These are phyloP conservation scores for Nanger granti DNA, from an alignment of 2,113 vertebrate genomes.

Conservation along the genomic window DNA sequence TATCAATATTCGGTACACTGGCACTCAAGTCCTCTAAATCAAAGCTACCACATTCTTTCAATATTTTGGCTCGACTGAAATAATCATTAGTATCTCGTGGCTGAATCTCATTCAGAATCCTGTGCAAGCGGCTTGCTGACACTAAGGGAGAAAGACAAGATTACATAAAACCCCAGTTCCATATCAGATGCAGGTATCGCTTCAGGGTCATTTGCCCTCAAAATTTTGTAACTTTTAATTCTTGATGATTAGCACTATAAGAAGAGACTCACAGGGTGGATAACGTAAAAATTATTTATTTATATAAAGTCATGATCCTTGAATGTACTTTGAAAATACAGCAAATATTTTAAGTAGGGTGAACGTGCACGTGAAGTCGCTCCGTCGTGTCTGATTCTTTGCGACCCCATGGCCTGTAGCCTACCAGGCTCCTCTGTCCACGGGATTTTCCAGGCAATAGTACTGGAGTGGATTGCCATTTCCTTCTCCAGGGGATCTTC, in stretches of 20 bases:
- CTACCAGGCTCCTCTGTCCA: too few species aligned
- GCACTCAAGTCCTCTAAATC: slow-evolving; percentile 64
- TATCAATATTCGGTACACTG: slow-evolving; percentile 34
- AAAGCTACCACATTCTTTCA: slow-evolving; percentile 74
- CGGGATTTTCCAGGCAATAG: too few species aligned
- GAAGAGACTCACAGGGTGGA: neutral
- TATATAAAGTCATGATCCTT: neutral
- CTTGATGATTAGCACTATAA: neutral
- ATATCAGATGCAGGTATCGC: neutral
- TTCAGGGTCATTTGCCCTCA: neutral
- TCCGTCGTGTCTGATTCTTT: too few species aligned
- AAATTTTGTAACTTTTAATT: neutral
- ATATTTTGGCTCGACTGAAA: slow-evolving; percentile 85
- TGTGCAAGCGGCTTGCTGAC: slow-evolving; percentile 83
- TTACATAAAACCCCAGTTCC: neutral
- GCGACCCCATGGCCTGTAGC: too few species aligned
- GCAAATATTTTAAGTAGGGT: neutral
- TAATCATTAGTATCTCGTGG: slow-evolving; percentile 95
- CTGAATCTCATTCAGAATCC: slow-evolving; percentile 92
- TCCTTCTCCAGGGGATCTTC: too few species aligned
- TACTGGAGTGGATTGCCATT: too few species aligned
- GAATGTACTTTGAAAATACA: neutral
- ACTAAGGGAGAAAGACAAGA: slow-evolving; percentile 73
- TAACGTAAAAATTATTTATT: neutral
- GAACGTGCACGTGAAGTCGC: neutral